Base-by-base conservation (phyloP, 2,797 vertebrate species). In the Sparus aurata region DNA sequence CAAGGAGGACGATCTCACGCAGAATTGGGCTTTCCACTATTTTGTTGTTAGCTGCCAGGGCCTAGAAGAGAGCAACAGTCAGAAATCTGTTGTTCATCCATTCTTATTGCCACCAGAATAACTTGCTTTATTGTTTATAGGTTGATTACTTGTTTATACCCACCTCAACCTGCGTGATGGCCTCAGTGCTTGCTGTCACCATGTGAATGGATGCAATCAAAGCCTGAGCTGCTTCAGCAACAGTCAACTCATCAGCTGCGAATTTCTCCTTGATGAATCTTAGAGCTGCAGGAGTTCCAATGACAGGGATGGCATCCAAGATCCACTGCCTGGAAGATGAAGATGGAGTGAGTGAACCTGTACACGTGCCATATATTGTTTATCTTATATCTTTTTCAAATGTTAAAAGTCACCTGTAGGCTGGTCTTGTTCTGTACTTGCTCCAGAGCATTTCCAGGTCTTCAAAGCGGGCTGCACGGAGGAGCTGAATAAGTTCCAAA, bases 211-310 rank as follows among this genome's bases (percentile, higher is more conserved):
- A 92, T 80, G 94, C 64, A 12, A 96, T 65, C 79, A 97, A 77
- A 0, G 82, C 85, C 74, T 96, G 94, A 77, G 88, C 84, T 0
- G 82, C 75, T 89, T 97, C 96, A 82, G 84, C 69, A 61, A 2
- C 52, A 18, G 68, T 90, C 18, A 97, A 59, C 5, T 96, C 94
- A 79, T 91, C 83, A 50, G 71, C 80, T 22, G 93, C 43, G 38
- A 95, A 94, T 82, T 92, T 96, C 10, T 94, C 91, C 74, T 94
- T 95, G 86, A 97, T 87, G 82, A 97, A 96, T 73, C 60, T 93
- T 55, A 98, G 70, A 1, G 95, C 90, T 18, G n/a, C 79, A 77
- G 88, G 73, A 76, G 85, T 96, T 85, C 88, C 95, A 76, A 94
- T 93, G 12, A 92, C 88, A 58, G 96, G 90, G 27, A 96, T 66